These are phyloP conservation scores for Sinocyclocheilus anophthalmus DNA, from an alignment of 2,113 vertebrate species.

Conservation along the genomic window DNA sequence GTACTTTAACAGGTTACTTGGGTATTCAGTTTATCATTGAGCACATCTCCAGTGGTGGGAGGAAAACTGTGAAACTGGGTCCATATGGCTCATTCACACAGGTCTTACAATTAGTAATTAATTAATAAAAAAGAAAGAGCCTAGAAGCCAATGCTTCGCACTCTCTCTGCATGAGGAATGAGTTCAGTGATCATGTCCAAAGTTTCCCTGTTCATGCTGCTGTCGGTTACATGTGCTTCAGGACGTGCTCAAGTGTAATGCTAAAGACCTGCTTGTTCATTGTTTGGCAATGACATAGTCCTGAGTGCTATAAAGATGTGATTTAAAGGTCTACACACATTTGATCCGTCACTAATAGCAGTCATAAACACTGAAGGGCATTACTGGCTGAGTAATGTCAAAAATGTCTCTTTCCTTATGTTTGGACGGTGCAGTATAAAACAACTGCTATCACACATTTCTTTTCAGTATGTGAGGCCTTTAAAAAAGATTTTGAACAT, in stretches of 20 bases:
- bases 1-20: not conserved
- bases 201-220: slow-evolving; percentile 45
- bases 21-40: slow-evolving; percentile 38
- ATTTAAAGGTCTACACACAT: slow-evolving; percentile 43
- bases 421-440: slow-evolving; percentile 50
- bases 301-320: slow-evolving; percentile 68
- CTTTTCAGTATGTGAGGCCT: not conserved
- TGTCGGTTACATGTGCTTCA: slow-evolving; percentile 71
- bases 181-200: slow-evolving; percentile 52
- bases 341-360: slow-evolving; percentile 23
- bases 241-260: slow-evolving; percentile 39
- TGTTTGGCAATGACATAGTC: slow-evolving; percentile 67
- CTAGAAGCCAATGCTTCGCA: not conserved
- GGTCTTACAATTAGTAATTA: not conserved
- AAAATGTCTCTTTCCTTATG: not conserved
- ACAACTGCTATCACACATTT: not conserved
- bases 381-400: not conserved
- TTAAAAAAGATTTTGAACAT: not conserved
- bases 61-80: not conserved
- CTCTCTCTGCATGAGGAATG: slow-evolving; percentile 2
- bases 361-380: slow-evolving; percentile 50
- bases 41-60: slow-evolving; percentile 62
- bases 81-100: slow-evolving; percentile 40
- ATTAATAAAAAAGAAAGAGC: not conserved
- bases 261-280: not conserved